These are phyloP conservation scores for Sebastes steindachneri DNA, from an alignment of 2,797 vertebrate species.

Conservation along the genomic window DNA sequence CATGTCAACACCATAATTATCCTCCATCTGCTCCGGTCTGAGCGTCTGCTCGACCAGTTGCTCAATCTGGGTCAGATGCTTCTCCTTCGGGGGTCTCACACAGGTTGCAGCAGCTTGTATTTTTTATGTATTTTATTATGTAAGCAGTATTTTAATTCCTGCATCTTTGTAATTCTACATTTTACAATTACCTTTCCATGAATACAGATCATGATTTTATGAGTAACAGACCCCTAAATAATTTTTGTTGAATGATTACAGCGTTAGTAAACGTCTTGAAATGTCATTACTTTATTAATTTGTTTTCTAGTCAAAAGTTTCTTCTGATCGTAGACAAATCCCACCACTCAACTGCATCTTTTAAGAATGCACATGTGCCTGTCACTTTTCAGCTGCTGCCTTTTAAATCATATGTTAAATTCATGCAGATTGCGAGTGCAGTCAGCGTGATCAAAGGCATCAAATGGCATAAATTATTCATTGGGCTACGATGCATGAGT, in stretches of 20 bases:
- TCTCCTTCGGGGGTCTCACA: background rate
- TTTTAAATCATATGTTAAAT: constrained; percentile 13
- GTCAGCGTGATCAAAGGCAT: background rate
- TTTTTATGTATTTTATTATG: background rate
- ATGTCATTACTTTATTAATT: background rate
- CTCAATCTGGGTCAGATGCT: constrained; percentile 24
- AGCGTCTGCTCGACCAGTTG: constrained; percentile 40
- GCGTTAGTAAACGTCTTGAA: background rate
- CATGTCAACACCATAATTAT: constrained; percentile 6
- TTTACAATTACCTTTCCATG: background rate
- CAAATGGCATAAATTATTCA: constrained; percentile 3
- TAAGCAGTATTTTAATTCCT: background rate
- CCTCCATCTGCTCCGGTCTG: constrained; percentile 33
- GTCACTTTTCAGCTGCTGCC: background rate
- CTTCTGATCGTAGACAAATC: background rate
- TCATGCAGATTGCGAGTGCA: constrained; percentile 10
- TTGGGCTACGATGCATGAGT: background rate
- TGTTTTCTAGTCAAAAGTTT: background rate
- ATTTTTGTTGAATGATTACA: background rate
- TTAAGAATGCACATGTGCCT: background rate
- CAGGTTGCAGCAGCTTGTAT: constrained; percentile 25
- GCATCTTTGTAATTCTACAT: background rate
- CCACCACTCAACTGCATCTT: background rate
- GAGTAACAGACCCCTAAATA: background rate
- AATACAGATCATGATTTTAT: background rate